Base-by-base conservation (phyloP, 2,888 invertebrate genomes). In the Dione juno region DNA sequence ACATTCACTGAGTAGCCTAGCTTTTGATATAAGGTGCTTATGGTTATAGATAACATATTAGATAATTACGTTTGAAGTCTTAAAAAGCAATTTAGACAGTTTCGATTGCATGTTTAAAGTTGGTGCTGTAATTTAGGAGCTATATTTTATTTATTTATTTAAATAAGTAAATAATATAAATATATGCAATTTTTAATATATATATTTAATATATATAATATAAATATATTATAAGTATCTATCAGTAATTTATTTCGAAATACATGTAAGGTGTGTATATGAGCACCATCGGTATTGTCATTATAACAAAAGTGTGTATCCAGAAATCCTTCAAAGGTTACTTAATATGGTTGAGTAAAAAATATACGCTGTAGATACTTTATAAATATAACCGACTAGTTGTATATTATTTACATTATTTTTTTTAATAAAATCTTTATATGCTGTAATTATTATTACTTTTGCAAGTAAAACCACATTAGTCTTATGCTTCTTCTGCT, bases 1-100 rank as follows among this genome's bases (percentile, higher is more conserved):
- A 64, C 37, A 50, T 64, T 50, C 28, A 61, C 21, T 68, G 66
- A 66, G 61, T 65, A 52, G 48, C 19, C 50, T 40, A 64, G 21
- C 37, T 52, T 52, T 19, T 14, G 13, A 8, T 64, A 19, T 43
- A 59, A 59, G 9, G 41, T 40, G 10, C 40, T 37, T 57, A 37
- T 5, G 50, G 16, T 50, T 50, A 21, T 13, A n/a, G 16, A 61
- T 14, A 6, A 6, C 28, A 14, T 57, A 57, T 61, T 43, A 16
- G 37, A 19, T 10, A 28, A n/a, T 28, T n/a, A 61, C n/a, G 9
- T n/a, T 9, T 14, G 11, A 10, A 9, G 19, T 16, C 11, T 7
- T 40, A 53, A 54, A 37, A 3, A 14, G 10, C 10, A 16, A 5
- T 6, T 3, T 11, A 16, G 6, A 28, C 5, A 28, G 28, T 28